These are phyloP conservation scores for Percina caprodes DNA, from an alignment of 2,113 vertebrate genomes.

Conservation along the genomic window DNA sequence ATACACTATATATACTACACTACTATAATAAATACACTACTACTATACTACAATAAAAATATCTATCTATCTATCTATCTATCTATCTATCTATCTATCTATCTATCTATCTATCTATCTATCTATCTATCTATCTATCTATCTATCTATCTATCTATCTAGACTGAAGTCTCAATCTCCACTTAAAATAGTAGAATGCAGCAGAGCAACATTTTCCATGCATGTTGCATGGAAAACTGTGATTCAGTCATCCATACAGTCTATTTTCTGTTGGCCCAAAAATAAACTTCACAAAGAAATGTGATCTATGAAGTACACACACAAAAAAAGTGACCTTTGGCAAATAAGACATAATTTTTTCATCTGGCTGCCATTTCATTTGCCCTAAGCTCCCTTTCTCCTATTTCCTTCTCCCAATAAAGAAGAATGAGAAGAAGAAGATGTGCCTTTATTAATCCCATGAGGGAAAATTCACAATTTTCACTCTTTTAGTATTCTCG, in stretches of 20 bases:
- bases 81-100: too few relatives aligned
- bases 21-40: too few relatives aligned
- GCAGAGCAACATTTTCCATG: background rate
- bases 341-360: slow-evolving; percentile 10
- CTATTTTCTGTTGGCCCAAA: background rate
- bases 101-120: too few relatives aligned
- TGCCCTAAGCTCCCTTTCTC: too few relatives aligned
- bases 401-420: background rate
- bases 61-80: too few relatives aligned
- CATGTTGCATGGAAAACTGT: background rate
- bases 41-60: too few relatives aligned
- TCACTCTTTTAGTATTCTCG: too few relatives aligned
- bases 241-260: background rate
- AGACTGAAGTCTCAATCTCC: background rate
- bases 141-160: too few relatives aligned
- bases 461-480: too few relatives aligned
- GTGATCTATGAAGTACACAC: background rate
- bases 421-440: background rate
- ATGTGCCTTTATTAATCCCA: too few relatives aligned
- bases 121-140: too few relatives aligned
- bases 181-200: background rate
- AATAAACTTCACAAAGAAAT: slow-evolving; percentile 20
- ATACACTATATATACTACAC: too few relatives aligned
- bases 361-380: background rate
- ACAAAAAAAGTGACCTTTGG: slow-evolving; percentile 41